Percentiles rank a stretch among this genome's conserved stretches.
Evolutionary conservation across 2,113 vertebrate species (phyloP).

Genomic region (Onychostoma macrolepis): DNA sequence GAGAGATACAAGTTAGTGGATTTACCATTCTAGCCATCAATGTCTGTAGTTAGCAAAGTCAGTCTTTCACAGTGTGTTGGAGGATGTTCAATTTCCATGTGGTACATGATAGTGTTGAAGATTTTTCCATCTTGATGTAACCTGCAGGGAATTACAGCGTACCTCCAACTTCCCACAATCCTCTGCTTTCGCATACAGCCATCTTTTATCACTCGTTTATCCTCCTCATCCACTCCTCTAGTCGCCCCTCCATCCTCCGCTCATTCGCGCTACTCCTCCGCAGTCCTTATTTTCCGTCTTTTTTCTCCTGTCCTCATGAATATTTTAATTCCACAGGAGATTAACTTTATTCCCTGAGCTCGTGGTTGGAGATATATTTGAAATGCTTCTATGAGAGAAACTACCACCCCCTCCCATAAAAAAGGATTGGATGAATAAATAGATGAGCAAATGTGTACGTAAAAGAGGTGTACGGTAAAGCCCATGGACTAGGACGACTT

Average conservation of each 20-base stretch:
- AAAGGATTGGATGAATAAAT: slow-evolving; percentile 38
- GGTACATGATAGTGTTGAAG: not conserved
- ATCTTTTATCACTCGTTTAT: slow-evolving; percentile 7
- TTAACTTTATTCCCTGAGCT: slow-evolving; percentile 56
- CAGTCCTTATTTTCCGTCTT: not conserved
- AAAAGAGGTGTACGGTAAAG: slow-evolving; percentile 11
- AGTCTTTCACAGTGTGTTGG: not conserved
- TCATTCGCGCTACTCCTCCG: not conserved
- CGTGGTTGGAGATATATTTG: slow-evolving; percentile 56
- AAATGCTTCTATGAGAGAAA: slow-evolving; percentile 43
- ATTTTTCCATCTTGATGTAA: not conserved
- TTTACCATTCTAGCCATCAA: not conserved
- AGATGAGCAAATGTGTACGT: slow-evolving; percentile 42
- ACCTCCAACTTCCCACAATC: slow-evolving; percentile 54
- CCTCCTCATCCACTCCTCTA: slow-evolving; percentile 11
- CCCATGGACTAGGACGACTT: not conserved
- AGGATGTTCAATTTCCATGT: not conserved
- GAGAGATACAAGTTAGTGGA: not conserved
- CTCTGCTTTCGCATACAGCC: slow-evolving; percentile 32
- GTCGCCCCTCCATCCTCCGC: slow-evolving; percentile 13
- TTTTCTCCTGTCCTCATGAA: slow-evolving; percentile 69
- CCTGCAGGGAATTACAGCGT: slow-evolving; percentile 32
- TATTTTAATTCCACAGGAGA: slow-evolving; percentile 68
- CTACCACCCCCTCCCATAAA: slow-evolving; percentile 7
- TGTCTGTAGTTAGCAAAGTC: not conserved